Evolutionary conservation across 1,140 invertebrate genomes (phyloP), one percentile per base, ranked within the genome.

Genomic region (Alviniconcha marisindica): DNA sequence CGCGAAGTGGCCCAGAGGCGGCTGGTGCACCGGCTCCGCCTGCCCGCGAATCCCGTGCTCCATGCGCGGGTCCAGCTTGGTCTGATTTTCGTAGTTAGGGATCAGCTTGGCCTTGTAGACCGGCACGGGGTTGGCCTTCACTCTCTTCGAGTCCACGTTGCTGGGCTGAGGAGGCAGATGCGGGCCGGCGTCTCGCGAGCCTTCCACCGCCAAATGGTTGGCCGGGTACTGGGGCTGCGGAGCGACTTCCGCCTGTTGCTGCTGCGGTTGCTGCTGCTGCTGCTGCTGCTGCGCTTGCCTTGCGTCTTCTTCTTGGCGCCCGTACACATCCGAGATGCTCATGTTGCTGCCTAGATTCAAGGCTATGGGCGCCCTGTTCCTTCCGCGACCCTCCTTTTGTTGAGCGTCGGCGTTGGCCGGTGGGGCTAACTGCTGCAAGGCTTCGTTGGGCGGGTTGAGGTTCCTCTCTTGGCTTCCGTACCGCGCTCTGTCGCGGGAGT

Each of bases 31-130:
- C 5, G 83, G 81, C 76, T 83, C 79, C 2, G 87, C 86, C 31
- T 87, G 79, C 14, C 87, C 87, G 36, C 83, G 51, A 7, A 86
- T 36, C 1, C 73, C 85, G 38, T 48, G 76, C 54, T 87, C 84
- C 54, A 85, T 38, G 3, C 79, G 81, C 12, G 85, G 85, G 56
- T 89, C 88, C 21, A 84, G 63, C 74, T 87, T 85, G 31, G 82
- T 78, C 77, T 89, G 88, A 77, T 89, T 89, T 77, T 87, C 87
- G 79, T 88, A 89, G 69, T 88, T 89, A 33, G 85, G 85, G 76
- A 88, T 85, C n/a, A 85, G 82, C 42, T 88, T 89, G 56, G 88
- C 85, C 42, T 86, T 87, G 77, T 89, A 89, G 7, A 85, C 82
- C 21, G 88, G 88, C 21, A 89, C 85, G 54, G 87, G n/a, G 0